Base-by-base conservation (phyloP, 1,140 invertebrate genomes). In the Paralvinella palmiformis region DNA sequence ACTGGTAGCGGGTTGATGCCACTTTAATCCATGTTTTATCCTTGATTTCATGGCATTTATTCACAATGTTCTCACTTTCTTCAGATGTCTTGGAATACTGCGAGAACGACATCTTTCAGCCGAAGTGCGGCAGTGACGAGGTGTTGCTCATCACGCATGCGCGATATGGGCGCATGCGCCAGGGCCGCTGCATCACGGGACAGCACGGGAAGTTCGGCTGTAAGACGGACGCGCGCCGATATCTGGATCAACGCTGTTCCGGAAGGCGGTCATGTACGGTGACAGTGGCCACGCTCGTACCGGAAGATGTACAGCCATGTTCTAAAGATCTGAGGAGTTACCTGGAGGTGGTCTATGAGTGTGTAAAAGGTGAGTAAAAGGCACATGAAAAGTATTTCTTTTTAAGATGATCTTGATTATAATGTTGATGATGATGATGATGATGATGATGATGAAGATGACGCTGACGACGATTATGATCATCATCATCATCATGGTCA, bases 151-250 rank as follows among this genome's bases (percentile, higher is more conserved):
- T 64, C 20, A 59, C 22, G 24, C 36, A 48, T 6, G 63, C 63
- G 13, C 63, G 35, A n/a, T 64, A 64, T 20, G 63, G 63, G 10
- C 53, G 63, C 27, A 64, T 64, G 63, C 32, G 36, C 15, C 22
- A 37, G 53, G 53, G 63, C 33, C 53, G 55, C 53, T 64, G 63
- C 44, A 35, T 64, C 27, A 59, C 33, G 17, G 5, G 31, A 2
- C n/a, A 15, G 15, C 57, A 63, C 62, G 62, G 62, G 6, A 15
- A 6, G 17, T n/a, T 63, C 17, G 62, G 62, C 1, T 63, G 62
- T 63, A 3, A 50, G 10, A n/a, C 29, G n/a, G 55, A 64, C 37
- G 63, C 48, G 17, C 52, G 31, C 32, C 6, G 53, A 29, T 32
- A 44, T 20, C 33, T 64, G 2, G 63, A 64, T 55, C 55, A 27